Evolutionary conservation across 2,888 invertebrate genomes (phyloP).

Genomic region (Epinotia nisella): DNA sequence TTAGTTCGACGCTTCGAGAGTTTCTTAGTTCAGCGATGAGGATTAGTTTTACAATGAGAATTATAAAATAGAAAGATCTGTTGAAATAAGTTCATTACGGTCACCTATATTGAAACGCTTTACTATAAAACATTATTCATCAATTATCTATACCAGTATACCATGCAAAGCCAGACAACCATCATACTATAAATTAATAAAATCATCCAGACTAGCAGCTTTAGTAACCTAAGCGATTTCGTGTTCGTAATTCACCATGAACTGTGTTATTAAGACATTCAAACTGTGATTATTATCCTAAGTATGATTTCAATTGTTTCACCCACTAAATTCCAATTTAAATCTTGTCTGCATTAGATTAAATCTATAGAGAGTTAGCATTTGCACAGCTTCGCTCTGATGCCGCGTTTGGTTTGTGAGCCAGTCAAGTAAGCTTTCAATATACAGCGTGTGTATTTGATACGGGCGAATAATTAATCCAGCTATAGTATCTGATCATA

Average conservation of each 20-base stretch:
- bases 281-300: constrained; percentile 16
- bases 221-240: not conserved
- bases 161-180: not conserved
- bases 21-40: no score
- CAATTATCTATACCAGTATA: not conserved
- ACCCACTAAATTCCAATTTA: constrained; percentile 46
- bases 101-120: not conserved
- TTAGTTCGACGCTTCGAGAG: no score
- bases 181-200: not conserved
- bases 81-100: not conserved
- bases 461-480: no score
- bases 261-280: constrained; percentile 25
- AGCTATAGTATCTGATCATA: no score
- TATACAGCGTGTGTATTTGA: no score
- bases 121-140: not conserved
- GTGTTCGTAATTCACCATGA: not conserved
- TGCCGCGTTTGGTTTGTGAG: constrained; percentile 40
- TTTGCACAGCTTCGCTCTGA: constrained; percentile 36
- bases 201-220: not conserved
- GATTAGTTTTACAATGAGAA: not conserved
- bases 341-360: constrained; percentile 46
- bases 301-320: constrained; percentile 44
- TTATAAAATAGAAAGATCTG: not conserved
- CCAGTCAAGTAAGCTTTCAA: constrained; percentile 16
- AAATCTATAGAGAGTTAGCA: constrained; percentile 42